Percentiles rank a stretch among this genome's conserved stretches.
Evolutionary conservation across 2,797 vertebrate species (phyloP).

Genomic region (Gorsachius magnificus): DNA sequence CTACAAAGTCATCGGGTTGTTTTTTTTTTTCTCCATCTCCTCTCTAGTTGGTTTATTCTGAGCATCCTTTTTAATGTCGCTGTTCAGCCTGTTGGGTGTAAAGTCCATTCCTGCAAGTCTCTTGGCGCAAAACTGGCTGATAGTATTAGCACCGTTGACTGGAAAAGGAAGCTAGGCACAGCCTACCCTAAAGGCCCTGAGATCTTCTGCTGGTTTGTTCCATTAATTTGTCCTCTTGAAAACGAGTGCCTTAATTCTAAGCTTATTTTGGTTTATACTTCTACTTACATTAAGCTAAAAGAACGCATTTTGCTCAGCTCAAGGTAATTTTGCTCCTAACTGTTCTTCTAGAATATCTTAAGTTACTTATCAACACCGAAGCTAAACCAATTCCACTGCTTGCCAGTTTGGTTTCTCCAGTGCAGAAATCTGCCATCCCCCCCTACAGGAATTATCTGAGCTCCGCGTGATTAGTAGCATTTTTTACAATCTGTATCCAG

Average conservation of each 20-base stretch:
- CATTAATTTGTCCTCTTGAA: neutral
- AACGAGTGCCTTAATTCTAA: neutral
- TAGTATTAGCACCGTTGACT: neutral
- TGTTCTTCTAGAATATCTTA: neutral
- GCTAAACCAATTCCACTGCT: neutral
- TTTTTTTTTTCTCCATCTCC: neutral
- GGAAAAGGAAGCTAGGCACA: neutral
- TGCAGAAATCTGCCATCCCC: neutral
- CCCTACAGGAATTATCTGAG: neutral
- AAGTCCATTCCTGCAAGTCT: neutral
- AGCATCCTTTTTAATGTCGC: neutral
- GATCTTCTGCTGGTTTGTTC: neutral
- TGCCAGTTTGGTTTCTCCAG: neutral
- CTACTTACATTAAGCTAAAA: neutral
- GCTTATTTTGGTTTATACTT: neutral
- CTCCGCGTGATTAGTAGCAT: neutral
- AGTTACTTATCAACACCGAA: neutral
- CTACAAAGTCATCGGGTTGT: neutral
- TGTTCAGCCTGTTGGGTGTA: neutral
- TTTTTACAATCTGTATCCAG: neutral
- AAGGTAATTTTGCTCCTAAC: neutral
- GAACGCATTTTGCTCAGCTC: rapidly evolving
- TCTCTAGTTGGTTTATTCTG: neutral
- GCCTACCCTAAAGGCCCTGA: neutral
- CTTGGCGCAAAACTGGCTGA: neutral